Evolutionary conservation across 2,113 vertebrate genomes (phyloP).

Genomic region (Hypomesus transpacificus): DNA sequence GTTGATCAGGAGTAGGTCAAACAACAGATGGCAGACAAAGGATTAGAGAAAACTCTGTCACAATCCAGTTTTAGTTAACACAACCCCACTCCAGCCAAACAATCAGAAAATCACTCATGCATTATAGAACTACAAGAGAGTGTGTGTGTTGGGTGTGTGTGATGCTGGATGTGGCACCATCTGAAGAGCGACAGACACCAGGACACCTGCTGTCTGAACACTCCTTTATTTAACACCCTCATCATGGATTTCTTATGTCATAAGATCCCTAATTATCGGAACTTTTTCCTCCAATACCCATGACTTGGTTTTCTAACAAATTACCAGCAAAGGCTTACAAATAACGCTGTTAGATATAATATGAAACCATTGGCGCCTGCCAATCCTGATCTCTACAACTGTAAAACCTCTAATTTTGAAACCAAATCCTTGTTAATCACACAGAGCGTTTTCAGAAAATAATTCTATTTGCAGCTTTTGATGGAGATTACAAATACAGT

Average conservation of each 20-base stretch:
- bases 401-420: constrained; percentile 9
- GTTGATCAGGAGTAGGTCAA: constrained; percentile 63
- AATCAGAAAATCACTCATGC: constrained; percentile 9
- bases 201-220: neutral
- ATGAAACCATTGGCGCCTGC: neutral
- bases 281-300: neutral
- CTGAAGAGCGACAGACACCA: neutral
- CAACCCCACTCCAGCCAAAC: constrained; percentile 5
- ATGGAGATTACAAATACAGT: constrained; percentile 19
- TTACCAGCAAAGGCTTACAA: neutral
- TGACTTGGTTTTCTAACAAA: neutral
- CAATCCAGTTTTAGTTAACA: constrained; percentile 50
- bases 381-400: constrained; percentile 10
- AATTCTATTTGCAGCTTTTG: constrained; percentile 21
- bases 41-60: constrained; percentile 48
- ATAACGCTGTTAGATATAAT: neutral
- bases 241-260: neutral
- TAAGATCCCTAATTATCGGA: neutral
- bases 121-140: constrained; percentile 12
- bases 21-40: constrained; percentile 62
- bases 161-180: neutral
- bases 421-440: constrained; percentile 9
- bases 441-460: constrained; percentile 3
- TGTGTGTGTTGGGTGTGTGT: constrained; percentile 7
- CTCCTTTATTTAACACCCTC: constrained; percentile 6